phyloP scores from a whole-genome alignment of 2,797 vertebrate species.

The Enteromius afrohamiltoni region DNA sequence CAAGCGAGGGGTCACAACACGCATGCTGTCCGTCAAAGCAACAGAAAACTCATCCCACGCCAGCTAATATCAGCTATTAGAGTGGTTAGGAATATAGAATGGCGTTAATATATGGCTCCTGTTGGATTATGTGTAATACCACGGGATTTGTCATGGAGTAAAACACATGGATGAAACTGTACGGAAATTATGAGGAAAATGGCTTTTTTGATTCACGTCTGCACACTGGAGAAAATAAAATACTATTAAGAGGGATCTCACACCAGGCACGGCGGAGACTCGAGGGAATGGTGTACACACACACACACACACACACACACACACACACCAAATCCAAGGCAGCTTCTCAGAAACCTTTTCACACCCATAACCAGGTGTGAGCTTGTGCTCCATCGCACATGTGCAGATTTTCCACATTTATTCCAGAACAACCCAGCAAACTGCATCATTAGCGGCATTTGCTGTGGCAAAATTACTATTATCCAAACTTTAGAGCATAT shows the following conservation, averaged over 20 bases:
- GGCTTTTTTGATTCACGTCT: constrained; percentile 5
- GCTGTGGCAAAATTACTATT: neutral
- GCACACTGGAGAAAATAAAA: constrained; percentile 48
- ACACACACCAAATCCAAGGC: neutral
- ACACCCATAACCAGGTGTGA: constrained; percentile 56
- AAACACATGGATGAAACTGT: constrained; percentile 13
- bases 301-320: neutral
- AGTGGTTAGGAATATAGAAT: neutral
- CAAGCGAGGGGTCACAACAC: constrained; percentile 2
- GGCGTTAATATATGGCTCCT: neutral
- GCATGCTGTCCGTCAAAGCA: constrained; percentile 12
- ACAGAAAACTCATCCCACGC: neutral
- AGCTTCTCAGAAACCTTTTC: constrained; percentile 47
- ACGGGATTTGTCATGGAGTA: neutral
- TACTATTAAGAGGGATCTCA: constrained; percentile 43
- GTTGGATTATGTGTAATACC: constrained; percentile 8
- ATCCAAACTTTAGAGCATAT: neutral
- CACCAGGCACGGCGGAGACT: constrained; percentile 13
- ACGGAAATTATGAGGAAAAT: neutral
- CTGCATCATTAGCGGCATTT: neutral
- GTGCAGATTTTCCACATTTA: neutral
- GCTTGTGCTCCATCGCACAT: constrained; percentile 20
- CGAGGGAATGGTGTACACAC: constrained; percentile 6
- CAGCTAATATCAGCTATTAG: constrained; percentile 9
- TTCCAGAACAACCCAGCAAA: constrained; percentile 8